A percentile compares a stretch with the other conserved stretches of the same genome.
These are phyloP conservation scores for Coptodon bakossiorum DNA, from an alignment of 2,113 vertebrate genomes.

Conservation along the genomic window DNA sequence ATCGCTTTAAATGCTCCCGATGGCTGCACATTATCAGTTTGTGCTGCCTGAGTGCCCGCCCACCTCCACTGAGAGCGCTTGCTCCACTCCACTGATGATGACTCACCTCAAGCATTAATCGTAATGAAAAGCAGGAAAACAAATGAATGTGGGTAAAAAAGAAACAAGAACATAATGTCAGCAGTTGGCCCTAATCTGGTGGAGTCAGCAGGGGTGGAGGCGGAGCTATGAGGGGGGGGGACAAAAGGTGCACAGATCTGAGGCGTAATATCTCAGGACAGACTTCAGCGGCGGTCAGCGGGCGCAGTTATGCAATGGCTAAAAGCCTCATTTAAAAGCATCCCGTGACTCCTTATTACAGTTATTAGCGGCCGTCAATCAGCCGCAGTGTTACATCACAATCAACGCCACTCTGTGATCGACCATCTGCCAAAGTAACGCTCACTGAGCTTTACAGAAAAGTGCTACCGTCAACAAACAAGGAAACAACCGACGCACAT, in stretches of 20 bases:
- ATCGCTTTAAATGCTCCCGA: neutral
- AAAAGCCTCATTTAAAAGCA: neutral
- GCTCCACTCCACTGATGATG: neutral
- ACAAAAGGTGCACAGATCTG: constrained; percentile 29
- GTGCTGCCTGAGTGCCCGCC: neutral
- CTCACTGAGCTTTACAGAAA: neutral
- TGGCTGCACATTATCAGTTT: neutral
- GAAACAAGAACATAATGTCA: neutral
- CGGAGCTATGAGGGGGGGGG: neutral
- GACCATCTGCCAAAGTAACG: neutral
- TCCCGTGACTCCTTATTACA: neutral
- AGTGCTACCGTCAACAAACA: neutral
- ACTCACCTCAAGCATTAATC: constrained; percentile 1
- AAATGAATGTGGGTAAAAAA: neutral
- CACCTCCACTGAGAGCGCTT: neutral
- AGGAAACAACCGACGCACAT: neutral
- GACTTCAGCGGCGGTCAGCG: neutral
- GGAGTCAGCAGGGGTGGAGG: neutral
- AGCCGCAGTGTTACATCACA: neutral
- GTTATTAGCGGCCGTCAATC: neutral
- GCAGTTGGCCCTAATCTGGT: neutral
- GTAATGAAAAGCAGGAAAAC: neutral
- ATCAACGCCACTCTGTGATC: neutral
- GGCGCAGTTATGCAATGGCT: neutral
- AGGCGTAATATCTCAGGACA: constrained; percentile 5